Percentiles rank a stretch among this genome's conserved stretches.
Evolutionary conservation across 2,888 invertebrate species (phyloP).

Genomic region (Trachelus troglodyta): DNA sequence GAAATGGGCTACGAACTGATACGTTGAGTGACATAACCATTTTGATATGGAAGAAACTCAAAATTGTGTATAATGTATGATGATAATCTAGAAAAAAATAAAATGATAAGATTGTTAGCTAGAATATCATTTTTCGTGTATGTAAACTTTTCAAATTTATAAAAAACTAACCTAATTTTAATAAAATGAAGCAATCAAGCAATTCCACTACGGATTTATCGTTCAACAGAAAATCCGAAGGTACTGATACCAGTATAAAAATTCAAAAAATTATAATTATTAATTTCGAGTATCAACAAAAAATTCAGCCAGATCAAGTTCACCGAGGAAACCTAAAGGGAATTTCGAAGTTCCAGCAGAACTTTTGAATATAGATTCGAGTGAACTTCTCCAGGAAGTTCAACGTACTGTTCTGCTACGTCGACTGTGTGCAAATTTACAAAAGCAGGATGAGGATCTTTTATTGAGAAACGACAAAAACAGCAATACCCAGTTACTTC

Average conservation of each 20-base stretch:
- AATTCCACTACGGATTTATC: not conserved
- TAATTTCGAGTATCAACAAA: not conserved
- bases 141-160: not conserved
- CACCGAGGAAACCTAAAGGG: not conserved
- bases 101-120: not conserved
- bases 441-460: not conserved
- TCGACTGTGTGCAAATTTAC: not conserved
- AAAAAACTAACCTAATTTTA: not conserved
- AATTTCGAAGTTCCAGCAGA: not conserved
- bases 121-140: not conserved
- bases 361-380: not conserved
- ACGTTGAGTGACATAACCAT: not conserved
- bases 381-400: not conserved
- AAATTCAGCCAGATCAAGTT: not conserved
- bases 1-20: not conserved
- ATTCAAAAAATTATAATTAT: not conserved
- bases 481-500: slow-evolving; percentile 3
- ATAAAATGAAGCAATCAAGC: not conserved
- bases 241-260: not conserved
- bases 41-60: not conserved
- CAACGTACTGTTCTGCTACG: not conserved
- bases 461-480: not conserved
- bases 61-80: not conserved
- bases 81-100: not conserved
- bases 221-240: not conserved